These are phyloP conservation scores for Oncorhynchus clarkii DNA, from an alignment of 2,113 vertebrate genomes.

Conservation along the genomic window DNA sequence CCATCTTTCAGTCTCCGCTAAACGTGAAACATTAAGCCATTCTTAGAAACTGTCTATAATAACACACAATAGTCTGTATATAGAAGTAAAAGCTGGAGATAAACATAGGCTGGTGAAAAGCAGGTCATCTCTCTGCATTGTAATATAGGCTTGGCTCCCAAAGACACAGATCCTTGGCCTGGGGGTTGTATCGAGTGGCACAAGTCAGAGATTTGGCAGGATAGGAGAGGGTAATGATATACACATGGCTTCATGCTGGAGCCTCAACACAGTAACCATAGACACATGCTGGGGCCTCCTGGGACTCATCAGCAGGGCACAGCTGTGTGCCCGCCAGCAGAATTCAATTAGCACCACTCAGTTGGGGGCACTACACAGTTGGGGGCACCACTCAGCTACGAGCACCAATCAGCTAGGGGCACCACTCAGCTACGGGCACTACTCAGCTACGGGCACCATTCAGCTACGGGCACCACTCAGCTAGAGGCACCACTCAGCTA, in stretches of 20 bases:
- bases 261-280: constrained; percentile 77
- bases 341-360: constrained; percentile 74
- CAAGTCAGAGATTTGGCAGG: constrained; percentile 61
- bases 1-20: constrained; percentile 10
- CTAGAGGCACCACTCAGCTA: no score
- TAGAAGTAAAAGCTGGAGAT: constrained; percentile 33
- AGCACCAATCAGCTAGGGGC: no score
- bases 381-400: background rate
- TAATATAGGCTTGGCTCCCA: constrained; percentile 50
- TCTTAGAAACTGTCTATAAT: constrained; percentile 30
- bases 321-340: constrained; percentile 78
- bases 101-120: constrained; percentile 41
- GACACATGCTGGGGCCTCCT: constrained; percentile 75
- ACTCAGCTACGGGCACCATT: no score
- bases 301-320: constrained; percentile 78
- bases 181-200: constrained; percentile 61
- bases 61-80: constrained; percentile 29
- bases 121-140: constrained; percentile 36
- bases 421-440: no score
- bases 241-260: constrained; percentile 75
- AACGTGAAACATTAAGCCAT: constrained; percentile 30
- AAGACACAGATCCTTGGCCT: constrained; percentile 48
- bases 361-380: background rate
- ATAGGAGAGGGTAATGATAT: constrained; percentile 60
- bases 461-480: no score